A percentile compares a stretch with the other conserved stretches of the same genome.
Conservation (phyloP, 2,113 vertebrate genomes). For the Leptosomus discolor region DNA sequence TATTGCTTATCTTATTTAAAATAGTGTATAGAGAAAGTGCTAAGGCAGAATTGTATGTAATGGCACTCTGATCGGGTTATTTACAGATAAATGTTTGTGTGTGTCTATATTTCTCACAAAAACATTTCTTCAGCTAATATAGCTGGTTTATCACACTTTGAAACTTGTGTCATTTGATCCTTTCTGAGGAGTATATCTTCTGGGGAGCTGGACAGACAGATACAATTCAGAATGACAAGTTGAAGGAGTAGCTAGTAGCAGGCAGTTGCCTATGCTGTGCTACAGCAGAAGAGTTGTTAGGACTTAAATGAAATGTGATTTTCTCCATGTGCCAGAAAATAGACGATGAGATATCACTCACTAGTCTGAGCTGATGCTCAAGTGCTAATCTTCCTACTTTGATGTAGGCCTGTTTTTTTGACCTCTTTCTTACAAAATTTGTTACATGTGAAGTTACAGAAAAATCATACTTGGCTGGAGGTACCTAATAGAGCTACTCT, state of each 20-base stretch:
- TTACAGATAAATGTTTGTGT: neutral
- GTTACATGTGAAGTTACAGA: neutral
- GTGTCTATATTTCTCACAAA: neutral
- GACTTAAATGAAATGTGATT: neutral
- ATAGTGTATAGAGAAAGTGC: neutral
- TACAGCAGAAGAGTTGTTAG: neutral
- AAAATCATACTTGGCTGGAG: neutral
- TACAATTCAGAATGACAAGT: neutral
- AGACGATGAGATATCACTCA: accelerated
- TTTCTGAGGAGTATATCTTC: neutral
- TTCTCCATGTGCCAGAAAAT: neutral
- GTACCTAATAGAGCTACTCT: neutral
- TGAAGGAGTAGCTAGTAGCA: neutral
- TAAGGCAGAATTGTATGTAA: neutral
- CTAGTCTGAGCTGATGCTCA: neutral
- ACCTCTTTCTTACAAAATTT: neutral
- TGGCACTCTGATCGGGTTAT: neutral
- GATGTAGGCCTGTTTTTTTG: neutral
- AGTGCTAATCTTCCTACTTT: neutral
- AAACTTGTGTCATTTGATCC: neutral
- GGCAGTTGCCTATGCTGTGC: accelerated
- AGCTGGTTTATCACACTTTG: neutral
- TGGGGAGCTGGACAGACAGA: neutral
- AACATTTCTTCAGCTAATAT: neutral
- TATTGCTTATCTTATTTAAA: neutral